Conservation (phyloP, 2,113 vertebrate species). For the Ifrita kowaldi region DNA sequence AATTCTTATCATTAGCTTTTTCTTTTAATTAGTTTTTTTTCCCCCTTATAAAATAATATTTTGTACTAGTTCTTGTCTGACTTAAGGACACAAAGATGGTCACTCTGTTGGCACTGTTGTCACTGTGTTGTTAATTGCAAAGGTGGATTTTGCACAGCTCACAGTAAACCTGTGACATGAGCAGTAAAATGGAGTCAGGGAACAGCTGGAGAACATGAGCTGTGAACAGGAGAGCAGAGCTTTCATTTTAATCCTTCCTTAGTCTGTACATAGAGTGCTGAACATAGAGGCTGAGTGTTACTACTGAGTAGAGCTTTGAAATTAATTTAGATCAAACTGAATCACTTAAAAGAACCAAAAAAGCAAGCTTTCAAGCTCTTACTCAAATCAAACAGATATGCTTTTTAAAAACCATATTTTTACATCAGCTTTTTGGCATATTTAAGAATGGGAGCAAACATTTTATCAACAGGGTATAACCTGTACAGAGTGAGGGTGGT, state of each 20-base stretch:
- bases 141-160: not conserved
- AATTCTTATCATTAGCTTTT: constrained; percentile 68
- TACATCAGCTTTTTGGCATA: not conserved
- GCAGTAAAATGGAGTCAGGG: not conserved
- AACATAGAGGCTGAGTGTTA: not conserved
- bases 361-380: not conserved
- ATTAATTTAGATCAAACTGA: not conserved
- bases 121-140: not conserved
- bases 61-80: constrained; percentile 6
- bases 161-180: not conserved
- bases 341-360: not conserved
- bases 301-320: not conserved
- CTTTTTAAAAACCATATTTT: not conserved
- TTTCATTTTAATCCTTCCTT: not conserved
- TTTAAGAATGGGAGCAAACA: not conserved
- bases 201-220: not conserved
- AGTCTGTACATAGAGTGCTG: not conserved
- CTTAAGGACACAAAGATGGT: not conserved
- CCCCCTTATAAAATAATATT: constrained; percentile 48
- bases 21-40: constrained; percentile 60
- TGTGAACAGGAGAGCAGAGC: not conserved
- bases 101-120: not conserved
- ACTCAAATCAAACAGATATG: not conserved
- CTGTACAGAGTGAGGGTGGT: not conserved
- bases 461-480: not conserved